Conservation (phyloP, 2,797 vertebrate species). For the Scolopax bukidnonensis region DNA sequence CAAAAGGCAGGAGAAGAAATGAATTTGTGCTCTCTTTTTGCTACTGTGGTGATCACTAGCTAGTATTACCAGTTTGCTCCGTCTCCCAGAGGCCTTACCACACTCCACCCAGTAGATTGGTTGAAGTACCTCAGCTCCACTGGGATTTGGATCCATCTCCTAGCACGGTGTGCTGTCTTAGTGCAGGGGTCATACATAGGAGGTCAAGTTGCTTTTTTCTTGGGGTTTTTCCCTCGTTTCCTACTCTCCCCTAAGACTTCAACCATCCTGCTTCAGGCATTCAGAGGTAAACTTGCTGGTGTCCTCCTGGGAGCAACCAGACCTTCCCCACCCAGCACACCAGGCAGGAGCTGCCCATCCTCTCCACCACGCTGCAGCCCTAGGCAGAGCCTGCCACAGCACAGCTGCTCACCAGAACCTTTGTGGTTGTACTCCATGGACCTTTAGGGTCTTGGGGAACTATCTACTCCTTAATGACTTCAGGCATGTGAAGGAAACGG, state of each 20-base stretch:
- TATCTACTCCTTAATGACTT: background rate
- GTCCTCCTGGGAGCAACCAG: background rate
- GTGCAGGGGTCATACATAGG: rapidly evolving
- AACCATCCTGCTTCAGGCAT: background rate
- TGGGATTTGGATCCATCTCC: background rate
- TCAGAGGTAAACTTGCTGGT: background rate
- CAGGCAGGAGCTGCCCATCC: background rate
- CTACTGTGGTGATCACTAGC: background rate
- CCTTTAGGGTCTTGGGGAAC: background rate
- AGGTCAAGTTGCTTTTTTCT: background rate
- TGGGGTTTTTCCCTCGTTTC: rapidly evolving
- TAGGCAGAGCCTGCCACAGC: rapidly evolving
- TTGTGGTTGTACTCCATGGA: rapidly evolving
- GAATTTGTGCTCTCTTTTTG: background rate
- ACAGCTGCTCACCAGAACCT: background rate
- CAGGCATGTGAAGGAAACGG: rapidly evolving
- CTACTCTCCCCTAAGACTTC: background rate
- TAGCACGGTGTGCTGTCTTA: background rate
- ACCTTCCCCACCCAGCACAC: rapidly evolving
- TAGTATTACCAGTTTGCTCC: background rate
- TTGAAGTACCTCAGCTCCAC: background rate
- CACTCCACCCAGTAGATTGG: background rate
- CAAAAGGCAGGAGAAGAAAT: background rate
- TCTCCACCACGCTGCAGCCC: background rate
- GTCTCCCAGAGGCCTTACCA: background rate